A percentile compares a stretch with the other conserved stretches of the same genome.
These are phyloP conservation scores for Lacanobia oleracea DNA, from an alignment of 2,888 invertebrate genomes.

Conservation along the genomic window DNA sequence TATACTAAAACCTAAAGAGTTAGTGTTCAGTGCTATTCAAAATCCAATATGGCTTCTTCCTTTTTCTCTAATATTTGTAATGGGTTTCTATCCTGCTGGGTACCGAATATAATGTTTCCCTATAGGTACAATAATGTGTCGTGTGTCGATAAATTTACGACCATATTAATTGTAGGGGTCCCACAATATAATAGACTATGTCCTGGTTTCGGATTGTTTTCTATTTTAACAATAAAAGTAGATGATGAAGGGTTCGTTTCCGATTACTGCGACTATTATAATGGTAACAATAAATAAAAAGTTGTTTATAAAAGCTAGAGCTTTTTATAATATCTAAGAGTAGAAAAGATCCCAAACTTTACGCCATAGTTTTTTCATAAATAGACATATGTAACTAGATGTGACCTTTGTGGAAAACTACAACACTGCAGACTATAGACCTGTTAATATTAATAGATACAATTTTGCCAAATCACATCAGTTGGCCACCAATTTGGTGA, in stretches of 20 bases:
- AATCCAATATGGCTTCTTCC: neutral
- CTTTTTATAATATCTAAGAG: neutral
- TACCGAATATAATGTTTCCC: constrained; percentile 55
- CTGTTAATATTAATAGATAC: neutral
- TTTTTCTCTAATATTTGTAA: constrained; percentile 35
- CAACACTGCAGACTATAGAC: neutral
- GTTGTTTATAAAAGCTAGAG: neutral
- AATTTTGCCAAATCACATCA: constrained; percentile 8
- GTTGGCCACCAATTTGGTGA: constrained; percentile 1
- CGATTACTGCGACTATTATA: constrained; percentile 11
- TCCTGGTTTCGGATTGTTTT: constrained; percentile 62
- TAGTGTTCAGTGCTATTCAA: neutral
- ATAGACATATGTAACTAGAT: too few species aligned
- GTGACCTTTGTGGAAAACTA: neutral
- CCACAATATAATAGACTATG: constrained; percentile 71
- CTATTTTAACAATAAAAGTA: constrained; percentile 63
- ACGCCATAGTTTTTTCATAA: neutral
- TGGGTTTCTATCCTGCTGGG: constrained; percentile 59
- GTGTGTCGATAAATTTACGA: constrained; percentile 77
- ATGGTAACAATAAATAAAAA: constrained; percentile 1
- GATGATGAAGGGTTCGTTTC: constrained; percentile 43
- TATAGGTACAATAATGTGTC: constrained; percentile 63
- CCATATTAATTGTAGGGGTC: constrained; percentile 80
- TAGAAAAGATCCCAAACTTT: neutral
- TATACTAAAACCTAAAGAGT: constrained; percentile 1